Evolutionary conservation across 37 sponge, comb jelly and placozoan genomes (phyloP).

Genomic region (Haliclona indistincta): DNA sequence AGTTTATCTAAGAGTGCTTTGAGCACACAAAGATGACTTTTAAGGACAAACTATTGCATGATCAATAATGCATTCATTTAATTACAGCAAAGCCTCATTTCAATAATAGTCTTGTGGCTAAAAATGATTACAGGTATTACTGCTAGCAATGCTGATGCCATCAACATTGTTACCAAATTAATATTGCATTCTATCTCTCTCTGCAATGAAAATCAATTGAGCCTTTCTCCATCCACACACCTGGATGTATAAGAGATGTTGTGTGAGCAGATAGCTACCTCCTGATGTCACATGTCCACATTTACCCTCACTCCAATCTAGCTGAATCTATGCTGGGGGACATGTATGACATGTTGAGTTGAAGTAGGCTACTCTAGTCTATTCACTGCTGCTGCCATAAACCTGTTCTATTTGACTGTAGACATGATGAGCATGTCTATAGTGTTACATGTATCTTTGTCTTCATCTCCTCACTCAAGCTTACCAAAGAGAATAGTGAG

Average conservation of each 20-base stretch:
- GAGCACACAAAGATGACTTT: no score
- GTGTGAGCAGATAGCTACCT: constrained; percentile 24
- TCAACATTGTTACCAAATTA: constrained; percentile 20
- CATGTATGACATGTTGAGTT: constrained; percentile 19
- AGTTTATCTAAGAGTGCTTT: no score
- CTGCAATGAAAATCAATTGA: constrained; percentile 12
- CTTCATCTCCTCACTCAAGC: not conserved
- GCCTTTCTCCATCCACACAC: constrained; percentile 47
- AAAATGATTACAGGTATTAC: constrained; percentile 17
- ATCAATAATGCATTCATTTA: no score
- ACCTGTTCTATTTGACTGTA: constrained; percentile 13
- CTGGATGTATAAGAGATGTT: constrained; percentile 32
- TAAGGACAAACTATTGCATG: no score
- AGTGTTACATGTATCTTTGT: not conserved
- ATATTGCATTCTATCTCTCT: not conserved
- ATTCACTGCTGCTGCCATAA: not conserved
- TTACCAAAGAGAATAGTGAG: not conserved
- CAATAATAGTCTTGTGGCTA: constrained; percentile 11
- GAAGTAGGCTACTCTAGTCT: constrained; percentile 8
- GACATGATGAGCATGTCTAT: constrained; percentile 4
- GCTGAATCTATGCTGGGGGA: constrained; percentile 13
- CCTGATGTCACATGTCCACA: not conserved
- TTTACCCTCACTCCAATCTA: not conserved
- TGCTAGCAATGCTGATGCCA: constrained; percentile 10
- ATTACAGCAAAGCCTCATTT: constrained; percentile 14